Evolutionary conservation across 2,113 vertebrate species (phyloP), one percentile per base, ranked within the genome.

Genomic region (Corynorhinus townsendii): DNA sequence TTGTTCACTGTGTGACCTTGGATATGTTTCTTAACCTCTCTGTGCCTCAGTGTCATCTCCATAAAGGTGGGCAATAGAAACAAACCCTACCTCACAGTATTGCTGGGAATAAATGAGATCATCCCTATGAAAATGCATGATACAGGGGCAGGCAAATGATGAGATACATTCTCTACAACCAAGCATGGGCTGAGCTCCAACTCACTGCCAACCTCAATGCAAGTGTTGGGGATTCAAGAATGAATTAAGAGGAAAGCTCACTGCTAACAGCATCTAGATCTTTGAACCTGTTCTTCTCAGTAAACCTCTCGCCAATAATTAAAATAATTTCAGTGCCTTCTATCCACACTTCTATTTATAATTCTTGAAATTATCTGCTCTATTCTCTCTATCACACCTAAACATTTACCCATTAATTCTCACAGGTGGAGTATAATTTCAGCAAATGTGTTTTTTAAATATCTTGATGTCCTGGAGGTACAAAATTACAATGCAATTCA

Each of bases 361-460:
- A 93, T 1, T 33, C 87, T 93, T 77, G 47, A 88, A 87, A 90
- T 85, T 45, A 87, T 77, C 91, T 64, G 82, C 62, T 93, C 86
- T 54, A 1, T 94, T 86, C 75, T 89, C 62, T 71, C 40, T 14
- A n/a, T 90, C 95, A 71, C 92, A 92, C 84, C 90, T 82, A 93
- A 85, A 72, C 59, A 69, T 47, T 81, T 90, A 72, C 7, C 86
- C 93, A 93, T 94, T 95, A 91, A 91, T 84, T 86, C 93, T 95
- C 28, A 0, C 86, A 73, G 81, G 68, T 95, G 81, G 80, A 77
- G 62, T 68, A 76, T 94, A 71, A 94, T 93, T 93, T 93, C 95
- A 96, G 71, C 83, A 96, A 96, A 90, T 87, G 62, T 87, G 76
- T 90, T 89, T 93, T 69, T 85, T 72, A 97, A 77, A 86, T 69